phyloP scores from a whole-genome alignment of 2,113 vertebrate genomes.

The Aix galericulata region DNA sequence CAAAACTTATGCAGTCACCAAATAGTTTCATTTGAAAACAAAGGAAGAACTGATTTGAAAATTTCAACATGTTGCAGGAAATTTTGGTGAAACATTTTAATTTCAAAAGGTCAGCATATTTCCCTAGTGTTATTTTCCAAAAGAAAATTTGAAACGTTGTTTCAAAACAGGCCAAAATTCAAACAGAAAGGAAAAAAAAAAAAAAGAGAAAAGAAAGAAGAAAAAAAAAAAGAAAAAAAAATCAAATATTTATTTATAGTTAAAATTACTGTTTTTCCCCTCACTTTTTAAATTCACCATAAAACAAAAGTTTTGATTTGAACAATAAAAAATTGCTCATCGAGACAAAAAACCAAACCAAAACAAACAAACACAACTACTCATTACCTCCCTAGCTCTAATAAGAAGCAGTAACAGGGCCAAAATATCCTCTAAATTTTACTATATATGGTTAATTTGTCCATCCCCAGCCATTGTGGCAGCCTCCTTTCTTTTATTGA shows the following conservation, averaged over 20 bases:
- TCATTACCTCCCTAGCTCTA: neutral
- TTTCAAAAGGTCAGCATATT: slow-evolving; percentile 36
- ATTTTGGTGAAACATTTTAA: neutral
- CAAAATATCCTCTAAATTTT: neutral
- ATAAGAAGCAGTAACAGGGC: neutral
- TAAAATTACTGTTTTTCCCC: neutral
- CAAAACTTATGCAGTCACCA: neutral
- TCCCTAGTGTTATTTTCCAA: neutral
- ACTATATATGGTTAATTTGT: neutral
- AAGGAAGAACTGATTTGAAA: slow-evolving; percentile 1
- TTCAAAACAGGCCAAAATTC: neutral
- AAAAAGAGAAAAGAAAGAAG: neutral
- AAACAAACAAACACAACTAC: no score
- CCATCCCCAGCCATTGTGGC: neutral
- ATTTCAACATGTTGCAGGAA: neutral
- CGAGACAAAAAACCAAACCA: neutral
- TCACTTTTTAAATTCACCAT: neutral
- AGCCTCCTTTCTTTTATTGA: neutral
- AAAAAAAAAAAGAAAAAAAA: neutral
- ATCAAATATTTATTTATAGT: neutral
- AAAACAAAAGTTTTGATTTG: neutral
- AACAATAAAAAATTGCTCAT: neutral
- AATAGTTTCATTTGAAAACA: slow-evolving; percentile 4
- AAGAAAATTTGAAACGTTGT: neutral
- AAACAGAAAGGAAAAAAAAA: neutral